Conservation (phyloP, 2,113 vertebrate genomes). For the Cervus canadensis region DNA sequence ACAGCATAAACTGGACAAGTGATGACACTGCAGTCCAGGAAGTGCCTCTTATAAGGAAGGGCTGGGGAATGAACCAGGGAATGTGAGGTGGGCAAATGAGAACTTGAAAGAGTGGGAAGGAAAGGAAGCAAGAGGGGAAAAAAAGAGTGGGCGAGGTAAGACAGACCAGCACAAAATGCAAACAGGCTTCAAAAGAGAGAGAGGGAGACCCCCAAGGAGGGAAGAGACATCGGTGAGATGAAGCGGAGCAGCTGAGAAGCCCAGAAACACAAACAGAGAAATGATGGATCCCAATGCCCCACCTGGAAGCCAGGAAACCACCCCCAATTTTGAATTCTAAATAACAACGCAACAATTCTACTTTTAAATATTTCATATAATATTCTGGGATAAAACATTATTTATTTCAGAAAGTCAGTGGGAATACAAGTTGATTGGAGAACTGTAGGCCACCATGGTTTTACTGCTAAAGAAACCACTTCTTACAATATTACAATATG, state of each 20-base stretch:
- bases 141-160: neutral
- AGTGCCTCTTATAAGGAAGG: neutral
- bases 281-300: neutral
- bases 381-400: neutral
- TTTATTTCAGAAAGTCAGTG: neutral
- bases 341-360: neutral
- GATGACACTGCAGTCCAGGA: neutral
- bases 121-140: neutral
- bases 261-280: neutral
- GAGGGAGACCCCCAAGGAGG: neutral
- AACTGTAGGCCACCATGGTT: neutral
- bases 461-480: neutral
- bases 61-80: neutral
- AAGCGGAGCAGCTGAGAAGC: neutral
- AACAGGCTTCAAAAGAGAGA: neutral
- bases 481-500: neutral
- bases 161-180: neutral
- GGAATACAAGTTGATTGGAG: neutral
- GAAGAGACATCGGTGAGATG: accelerated
- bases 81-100: neutral
- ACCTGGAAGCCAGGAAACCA: neutral
- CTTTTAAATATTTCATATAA: neutral
- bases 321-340: neutral
- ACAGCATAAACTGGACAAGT: neutral
- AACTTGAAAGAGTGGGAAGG: neutral